Evolutionary conservation across 2,113 vertebrate species (phyloP), one percentile per base, ranked within the genome.

Genomic region (Periophthalmus modestus): DNA sequence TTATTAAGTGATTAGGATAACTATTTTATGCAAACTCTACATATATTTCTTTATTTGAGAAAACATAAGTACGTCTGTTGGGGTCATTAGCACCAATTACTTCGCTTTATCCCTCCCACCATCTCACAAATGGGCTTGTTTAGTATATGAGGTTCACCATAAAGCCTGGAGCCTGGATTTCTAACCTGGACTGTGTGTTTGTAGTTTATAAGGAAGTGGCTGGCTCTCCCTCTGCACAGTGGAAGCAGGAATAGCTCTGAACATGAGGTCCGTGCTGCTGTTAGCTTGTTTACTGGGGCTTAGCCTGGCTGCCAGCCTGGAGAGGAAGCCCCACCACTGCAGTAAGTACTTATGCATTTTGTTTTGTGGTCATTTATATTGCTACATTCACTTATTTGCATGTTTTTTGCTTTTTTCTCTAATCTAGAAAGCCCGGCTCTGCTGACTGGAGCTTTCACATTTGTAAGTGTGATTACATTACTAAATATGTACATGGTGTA

Each of bases 361-460:
- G 0, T 46, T 21, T 23, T 23, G n/a, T 67, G 5, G n/a, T 21
- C n/a, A 21, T 54, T 54, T n/a, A 4, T 13, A 21, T 48, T 43
- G 9, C 21, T 59, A 3, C 2, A 12, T n/a, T 55, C 19, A 55
- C 2, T 39, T 0, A 65, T 65, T 39, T 65, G 24, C 4, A 43
- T n/a, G 18, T 39, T 39, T n/a, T 65, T n/a, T 63, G 24, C 14
- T n/a, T 65, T 39, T 65, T n/a, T n/a, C 24, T n/a, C 19, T 43
- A n/a, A 21, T 65, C 43, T 87, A 94, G 93, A 0, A 14, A 88
- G 84, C 76, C 92, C 93, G 21, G 62, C 84, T 48, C 61, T 93
- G n/a, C 19, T 92, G 19, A 76, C 39, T 1, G 93, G 93, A 43
- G 43, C 28, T 15, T 2, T 94, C 14, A 68, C 18, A 68, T 54